Evolutionary conservation across 1,140 invertebrate genomes (phyloP), one percentile per base, ranked within the genome.

Genomic region (Vanessa tameamea): DNA sequence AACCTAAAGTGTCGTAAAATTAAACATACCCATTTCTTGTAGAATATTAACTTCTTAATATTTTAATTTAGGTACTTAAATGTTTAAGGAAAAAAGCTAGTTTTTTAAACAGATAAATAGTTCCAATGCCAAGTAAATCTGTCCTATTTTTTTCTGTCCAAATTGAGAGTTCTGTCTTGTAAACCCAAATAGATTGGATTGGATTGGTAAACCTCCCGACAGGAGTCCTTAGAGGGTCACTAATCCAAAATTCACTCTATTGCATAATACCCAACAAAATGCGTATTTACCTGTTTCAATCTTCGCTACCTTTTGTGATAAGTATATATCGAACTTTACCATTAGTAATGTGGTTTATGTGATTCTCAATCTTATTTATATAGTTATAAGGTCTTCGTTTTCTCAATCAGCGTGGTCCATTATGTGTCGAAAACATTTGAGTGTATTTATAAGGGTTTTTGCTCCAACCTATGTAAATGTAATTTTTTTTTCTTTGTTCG

Each of bases 401-500:
- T 53, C 15, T 9, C 26, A 31, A 31, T 31, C 26, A 9, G n/a
- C 0, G 3, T 16, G 8, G 50, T 2, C n/a, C n/a, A 53, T 53
- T 16, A 53, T 53, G 50, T 53, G 15, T 43, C 37, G 15, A 53
- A 53, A 53, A 57, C 20, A 13, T 57, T 57, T 57, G 20, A 57
- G 53, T 26, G 53, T 57, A 23, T 23, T 20, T 57, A 57, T 23
- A 57, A 57, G 20, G 53, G 53, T 23, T 57, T 57, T 57, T 57
- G n/a, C 20, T 57, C 20, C 9, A 20, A 57, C 53, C 53, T 57
- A 57, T 57, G 53, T 57, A 57, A 57, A 57, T 57, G 53, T 57
- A 55, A 57, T 57, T 57, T 57, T 55, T 57, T 31, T 31, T 23
- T 57, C 53, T 57, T 57, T 57, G 53, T 57, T 20, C 53, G 53